Percentiles rank a stretch among this genome's conserved stretches.
These are phyloP conservation scores for Stenolophus ochropezus DNA, from an alignment of 2,888 invertebrate species.

Conservation along the genomic window DNA sequence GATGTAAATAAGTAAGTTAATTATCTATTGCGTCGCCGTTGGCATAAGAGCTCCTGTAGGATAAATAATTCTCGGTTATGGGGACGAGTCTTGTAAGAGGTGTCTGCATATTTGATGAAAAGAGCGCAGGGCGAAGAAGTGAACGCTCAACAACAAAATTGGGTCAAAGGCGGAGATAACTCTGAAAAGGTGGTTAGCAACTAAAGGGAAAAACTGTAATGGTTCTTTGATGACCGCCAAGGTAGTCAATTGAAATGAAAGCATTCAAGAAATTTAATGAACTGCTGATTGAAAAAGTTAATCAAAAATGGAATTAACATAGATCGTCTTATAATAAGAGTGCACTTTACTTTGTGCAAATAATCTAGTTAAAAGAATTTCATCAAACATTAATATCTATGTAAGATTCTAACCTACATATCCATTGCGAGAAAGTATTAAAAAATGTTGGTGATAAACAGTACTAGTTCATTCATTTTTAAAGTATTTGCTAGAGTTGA, in stretches of 20 bases:
- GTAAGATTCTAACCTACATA: too few relatives aligned
- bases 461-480: too few relatives aligned
- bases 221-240: neutral
- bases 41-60: neutral
- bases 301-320: neutral
- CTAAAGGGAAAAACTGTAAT: conserved; percentile 3
- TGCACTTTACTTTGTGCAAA: neutral
- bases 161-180: conserved; percentile 30
- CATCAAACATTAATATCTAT: too few relatives aligned
- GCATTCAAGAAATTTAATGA: neutral
- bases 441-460: too few relatives aligned
- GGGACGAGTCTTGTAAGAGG: conserved; percentile 19
- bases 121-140: conserved; percentile 9
- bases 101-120: conserved; percentile 40
- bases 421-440: too few relatives aligned
- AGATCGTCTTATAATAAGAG: neutral
- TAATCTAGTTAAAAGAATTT: neutral
- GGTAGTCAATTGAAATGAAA: neutral
- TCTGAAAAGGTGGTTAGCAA: conserved; percentile 10
- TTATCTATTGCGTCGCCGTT: neutral
- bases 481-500: too few relatives aligned
- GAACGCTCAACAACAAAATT: conserved; percentile 17
- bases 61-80: conserved; percentile 16
- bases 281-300: neutral
- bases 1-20: conserved; percentile 1